Base-by-base conservation (phyloP, 2,888 invertebrate species). In the Copidosoma aretas region DNA sequence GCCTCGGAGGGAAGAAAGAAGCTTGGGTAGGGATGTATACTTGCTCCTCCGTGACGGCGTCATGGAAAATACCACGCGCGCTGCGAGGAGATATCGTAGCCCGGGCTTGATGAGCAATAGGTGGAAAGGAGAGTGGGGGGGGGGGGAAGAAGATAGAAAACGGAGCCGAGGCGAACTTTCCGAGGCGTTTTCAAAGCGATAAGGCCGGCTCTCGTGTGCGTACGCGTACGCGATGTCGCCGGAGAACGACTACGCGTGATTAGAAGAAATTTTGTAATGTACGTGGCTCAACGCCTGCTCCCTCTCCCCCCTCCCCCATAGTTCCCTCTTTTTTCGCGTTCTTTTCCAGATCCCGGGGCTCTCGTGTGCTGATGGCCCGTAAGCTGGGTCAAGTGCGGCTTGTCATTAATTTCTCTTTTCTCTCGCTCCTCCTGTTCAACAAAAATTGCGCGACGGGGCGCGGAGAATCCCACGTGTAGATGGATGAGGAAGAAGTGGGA, bases 101-200 rank as follows among this genome's bases (percentile, higher is more conserved):
- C 32, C 32, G 32, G 32, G 32, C 32, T 32, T 32, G 32, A 3
- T 8, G 32, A 32, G 32, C 32, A n/a, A n/a, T 8, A 32, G 32
- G 32, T 8, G 32, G 4, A 5, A 32, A 32, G 3, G 32, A 32
- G 32, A 32, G 8, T 32, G 19, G 32, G 32, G 19, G 56, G 32
- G 56, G 56, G 21, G 22, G 32, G 8, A 63, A 22, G 54, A 17
- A 60, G 54, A 60, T 21, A 17, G 25, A 57, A 17, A 57, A 32
- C 24, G 49, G 43, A 54, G 56, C 61, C 62, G 65, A 66, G 66
- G 63, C 64, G 60, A 67, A 67, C 63, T 67, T 64, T 54, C 22
- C 60, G 59, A 54, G 43, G 62, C 62, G 63, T 70, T 70, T 70
- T 70, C 62, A 39, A 62, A 65, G 70, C 63, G 70, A 70, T 70